Evolutionary conservation across 2,797 vertebrate genomes (phyloP), one percentile per base, ranked within the genome.

Genomic region (Muscicapa striata): DNA sequence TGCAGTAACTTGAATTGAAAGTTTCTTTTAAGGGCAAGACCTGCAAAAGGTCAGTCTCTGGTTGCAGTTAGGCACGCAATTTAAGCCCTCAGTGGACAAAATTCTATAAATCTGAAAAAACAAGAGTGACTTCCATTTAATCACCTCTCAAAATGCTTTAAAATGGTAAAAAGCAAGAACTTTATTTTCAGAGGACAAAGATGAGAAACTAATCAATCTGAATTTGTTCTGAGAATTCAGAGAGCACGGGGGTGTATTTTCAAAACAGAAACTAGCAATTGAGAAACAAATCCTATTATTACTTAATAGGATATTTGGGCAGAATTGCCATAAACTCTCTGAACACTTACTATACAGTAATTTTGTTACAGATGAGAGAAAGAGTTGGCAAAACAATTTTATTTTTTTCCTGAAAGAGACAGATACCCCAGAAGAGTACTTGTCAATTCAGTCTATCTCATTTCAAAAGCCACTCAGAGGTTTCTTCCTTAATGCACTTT

Each of bases 201-300:
- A 84, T 61, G 49, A 92, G 64, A 89, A 93, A 58, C 10, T 67
- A 87, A 87, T 94, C 57, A 67, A 61, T 79, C 54, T 87, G 72
- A 72, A 74, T 62, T 67, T 92, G 40, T 77, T 87, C 68, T 81
- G 75, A 87, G 84, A 93, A 74, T 85, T 87, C 30, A 41, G 78
- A 87, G 32, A 34, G 72, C 32, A 46, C 0, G 3, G 55, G 66
- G 48, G 24, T 84, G 34, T 84, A 77, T 83, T 93, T 93, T 91
- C 49, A 61, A 89, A 95, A 72, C 38, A 70, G 70, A 76, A 83
- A 62, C 45, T 72, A 76, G 29, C 61, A 90, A 49, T 46, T 2
- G 2, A 87, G 75, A 82, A 92, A 68, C 18, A 95, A 93, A 95
- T 96, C 84, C 30, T 89, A 13, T 90, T 92, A 89, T 70, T 91